These are phyloP conservation scores for Trissolcus brochymenae DNA, from an alignment of 2,888 invertebrate genomes.

Conservation along the genomic window DNA sequence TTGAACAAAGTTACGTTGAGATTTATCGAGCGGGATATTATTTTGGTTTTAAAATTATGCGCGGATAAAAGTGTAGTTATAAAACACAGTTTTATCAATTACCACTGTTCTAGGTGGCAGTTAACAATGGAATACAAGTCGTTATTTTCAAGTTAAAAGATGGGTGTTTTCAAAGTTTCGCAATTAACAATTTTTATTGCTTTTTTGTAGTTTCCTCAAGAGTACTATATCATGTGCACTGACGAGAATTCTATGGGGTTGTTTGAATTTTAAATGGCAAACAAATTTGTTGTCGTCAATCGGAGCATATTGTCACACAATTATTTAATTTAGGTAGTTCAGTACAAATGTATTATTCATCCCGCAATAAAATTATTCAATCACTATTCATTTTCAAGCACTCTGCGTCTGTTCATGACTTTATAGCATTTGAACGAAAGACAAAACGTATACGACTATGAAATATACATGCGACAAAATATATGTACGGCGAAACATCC, in stretches of 20 bases:
- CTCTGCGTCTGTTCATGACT: neutral
- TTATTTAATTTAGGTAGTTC: too few species aligned
- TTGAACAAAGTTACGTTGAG: constrained; percentile 35
- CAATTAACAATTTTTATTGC: neutral
- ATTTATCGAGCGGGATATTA: constrained; percentile 37
- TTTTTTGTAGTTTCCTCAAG: neutral
- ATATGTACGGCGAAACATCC: neutral
- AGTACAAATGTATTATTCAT: neutral
- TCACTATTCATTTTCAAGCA: constrained; percentile 4
- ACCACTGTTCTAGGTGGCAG: constrained; percentile 12
- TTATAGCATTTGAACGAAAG: constrained; percentile 1
- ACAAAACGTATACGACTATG: constrained; percentile 4
- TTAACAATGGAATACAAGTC: constrained; percentile 14
- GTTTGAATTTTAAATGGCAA: too few species aligned
- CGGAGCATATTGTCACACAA: too few species aligned
- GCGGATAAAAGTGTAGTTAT: constrained; percentile 36
- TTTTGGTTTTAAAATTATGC: constrained; percentile 35
- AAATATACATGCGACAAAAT: constrained; percentile 3
- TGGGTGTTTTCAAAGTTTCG: constrained; percentile 2
- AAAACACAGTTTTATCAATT: constrained; percentile 39
- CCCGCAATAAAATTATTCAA: constrained; percentile 4
- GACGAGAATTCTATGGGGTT: too few species aligned
- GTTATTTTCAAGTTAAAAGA: constrained; percentile 9
- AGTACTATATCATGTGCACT: too few species aligned
- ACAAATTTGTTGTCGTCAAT: too few species aligned